Percentiles rank a stretch among this genome's conserved stretches.
These are phyloP conservation scores for Rotaria magnacalcarata DNA, from an alignment of 2,888 invertebrate species.

Conservation along the genomic window DNA sequence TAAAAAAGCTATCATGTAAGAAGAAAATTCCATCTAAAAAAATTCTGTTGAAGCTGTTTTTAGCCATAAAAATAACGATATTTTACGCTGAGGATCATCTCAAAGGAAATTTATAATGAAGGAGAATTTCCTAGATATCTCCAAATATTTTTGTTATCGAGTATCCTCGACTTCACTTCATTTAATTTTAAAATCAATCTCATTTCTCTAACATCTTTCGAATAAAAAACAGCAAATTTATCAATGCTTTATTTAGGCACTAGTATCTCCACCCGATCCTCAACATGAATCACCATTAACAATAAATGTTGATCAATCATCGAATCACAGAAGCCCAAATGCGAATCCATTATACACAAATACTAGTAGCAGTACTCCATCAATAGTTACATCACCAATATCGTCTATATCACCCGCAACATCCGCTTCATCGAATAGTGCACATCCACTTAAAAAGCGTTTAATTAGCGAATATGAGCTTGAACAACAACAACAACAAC, in stretches of 20 bases:
- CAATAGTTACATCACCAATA: background rate
- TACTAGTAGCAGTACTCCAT: background rate
- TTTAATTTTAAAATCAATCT: too few species aligned
- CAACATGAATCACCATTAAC: background rate
- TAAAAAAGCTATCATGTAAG: too few species aligned
- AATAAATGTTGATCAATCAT: background rate
- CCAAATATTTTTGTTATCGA: too few species aligned
- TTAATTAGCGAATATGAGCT: constrained; percentile 12
- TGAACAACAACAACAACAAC: constrained; percentile 33
- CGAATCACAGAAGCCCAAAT: background rate
- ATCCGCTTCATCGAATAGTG: background rate
- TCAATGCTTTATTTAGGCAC: background rate
- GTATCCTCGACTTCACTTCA: too few species aligned
- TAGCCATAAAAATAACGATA: too few species aligned
- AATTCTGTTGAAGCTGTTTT: too few species aligned
- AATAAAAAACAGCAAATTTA: too few species aligned
- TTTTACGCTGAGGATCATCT: too few species aligned
- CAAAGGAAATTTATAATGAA: too few species aligned
- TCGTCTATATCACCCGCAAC: constrained; percentile 5
- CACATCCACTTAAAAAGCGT: constrained; percentile 12
- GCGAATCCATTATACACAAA: background rate
- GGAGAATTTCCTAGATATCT: too few species aligned
- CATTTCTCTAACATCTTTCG: background rate
- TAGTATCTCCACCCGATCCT: background rate
- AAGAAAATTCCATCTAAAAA: too few species aligned